Conservation (phyloP, 2,797 vertebrate species). For the Lerista edwardsae region DNA sequence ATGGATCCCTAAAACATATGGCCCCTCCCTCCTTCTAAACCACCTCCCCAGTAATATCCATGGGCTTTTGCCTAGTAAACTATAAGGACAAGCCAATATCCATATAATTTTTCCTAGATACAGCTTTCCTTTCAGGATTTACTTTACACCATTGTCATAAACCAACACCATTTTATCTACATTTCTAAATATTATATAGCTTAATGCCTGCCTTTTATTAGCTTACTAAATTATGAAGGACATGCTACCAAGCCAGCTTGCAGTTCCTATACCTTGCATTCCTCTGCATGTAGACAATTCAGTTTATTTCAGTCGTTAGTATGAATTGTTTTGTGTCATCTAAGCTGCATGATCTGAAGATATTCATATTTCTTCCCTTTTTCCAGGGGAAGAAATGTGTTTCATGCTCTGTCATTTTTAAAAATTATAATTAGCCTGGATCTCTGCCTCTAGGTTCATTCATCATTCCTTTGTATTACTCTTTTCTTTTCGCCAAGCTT, state of each 20-base stretch:
- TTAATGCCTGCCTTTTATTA: conserved; percentile 64
- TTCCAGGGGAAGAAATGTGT: conserved; percentile 54
- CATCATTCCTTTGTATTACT: conserved; percentile 58
- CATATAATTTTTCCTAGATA: neutral
- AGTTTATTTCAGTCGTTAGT: conserved; percentile 64
- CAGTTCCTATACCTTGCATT: conserved; percentile 45
- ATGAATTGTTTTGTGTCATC: conserved; percentile 69
- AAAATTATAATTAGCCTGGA: conserved; percentile 65
- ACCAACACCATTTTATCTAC: conserved; percentile 41
- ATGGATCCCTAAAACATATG: neutral
- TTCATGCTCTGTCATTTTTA: conserved; percentile 19
- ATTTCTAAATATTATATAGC: conserved; percentile 67
- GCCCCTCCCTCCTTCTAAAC: neutral
- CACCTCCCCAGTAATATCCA: neutral
- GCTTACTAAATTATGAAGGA: conserved; percentile 62
- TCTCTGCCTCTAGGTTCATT: conserved; percentile 49
- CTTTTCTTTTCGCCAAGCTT: conserved; percentile 48
- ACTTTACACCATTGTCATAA: conserved; percentile 36
- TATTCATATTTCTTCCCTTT: conserved; percentile 60
- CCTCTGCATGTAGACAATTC: conserved; percentile 66
- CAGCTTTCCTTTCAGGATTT: neutral
- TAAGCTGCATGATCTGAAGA: conserved; percentile 57
- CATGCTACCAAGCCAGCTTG: conserved; percentile 54
- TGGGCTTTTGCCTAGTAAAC: neutral
- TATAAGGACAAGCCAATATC: neutral